These are phyloP conservation scores for Bradypodion pumilum DNA, from an alignment of 2,797 vertebrate genomes.

Conservation along the genomic window DNA sequence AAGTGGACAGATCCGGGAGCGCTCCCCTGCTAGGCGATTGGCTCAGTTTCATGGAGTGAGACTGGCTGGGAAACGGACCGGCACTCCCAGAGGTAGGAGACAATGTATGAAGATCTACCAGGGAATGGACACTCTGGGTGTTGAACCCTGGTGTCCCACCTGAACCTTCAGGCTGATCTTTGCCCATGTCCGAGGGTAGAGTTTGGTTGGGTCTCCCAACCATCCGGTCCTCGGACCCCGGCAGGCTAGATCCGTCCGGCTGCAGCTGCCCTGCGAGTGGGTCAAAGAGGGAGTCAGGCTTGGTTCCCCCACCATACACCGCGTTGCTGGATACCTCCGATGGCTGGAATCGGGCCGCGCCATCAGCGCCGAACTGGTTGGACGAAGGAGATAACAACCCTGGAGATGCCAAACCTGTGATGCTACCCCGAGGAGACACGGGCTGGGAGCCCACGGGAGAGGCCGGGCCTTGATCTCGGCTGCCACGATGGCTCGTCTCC, in stretches of 20 bases:
- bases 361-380: conserved; percentile 30
- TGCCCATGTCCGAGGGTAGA: conserved; percentile 54
- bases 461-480: conserved; percentile 43
- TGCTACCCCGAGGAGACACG: conserved; percentile 50
- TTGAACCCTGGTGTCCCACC: conserved; percentile 37
- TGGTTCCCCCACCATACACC: background rate
- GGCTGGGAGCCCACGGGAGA: conserved; percentile 39
- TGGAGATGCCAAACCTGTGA: conserved; percentile 53
- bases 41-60: conserved; percentile 51
- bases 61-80: conserved; percentile 36
- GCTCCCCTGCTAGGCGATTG: conserved; percentile 49
- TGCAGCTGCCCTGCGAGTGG: conserved; percentile 53
- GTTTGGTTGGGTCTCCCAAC: conserved; percentile 42
- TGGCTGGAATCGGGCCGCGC: conserved; percentile 42
- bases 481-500: conserved; percentile 46
- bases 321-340: conserved; percentile 25
- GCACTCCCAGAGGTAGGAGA: conserved; percentile 70
- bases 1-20: conserved; percentile 16
- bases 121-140: conserved; percentile 70
- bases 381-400: conserved; percentile 52
- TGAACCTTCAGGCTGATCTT: conserved; percentile 56
- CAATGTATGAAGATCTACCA: conserved; percentile 71
- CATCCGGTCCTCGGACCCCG: conserved; percentile 50
- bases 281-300: conserved; percentile 53
- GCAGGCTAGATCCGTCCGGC: conserved; percentile 55